These are phyloP conservation scores for Ypsolopha scabrella DNA, from an alignment of 2,888 invertebrate species.

Conservation along the genomic window DNA sequence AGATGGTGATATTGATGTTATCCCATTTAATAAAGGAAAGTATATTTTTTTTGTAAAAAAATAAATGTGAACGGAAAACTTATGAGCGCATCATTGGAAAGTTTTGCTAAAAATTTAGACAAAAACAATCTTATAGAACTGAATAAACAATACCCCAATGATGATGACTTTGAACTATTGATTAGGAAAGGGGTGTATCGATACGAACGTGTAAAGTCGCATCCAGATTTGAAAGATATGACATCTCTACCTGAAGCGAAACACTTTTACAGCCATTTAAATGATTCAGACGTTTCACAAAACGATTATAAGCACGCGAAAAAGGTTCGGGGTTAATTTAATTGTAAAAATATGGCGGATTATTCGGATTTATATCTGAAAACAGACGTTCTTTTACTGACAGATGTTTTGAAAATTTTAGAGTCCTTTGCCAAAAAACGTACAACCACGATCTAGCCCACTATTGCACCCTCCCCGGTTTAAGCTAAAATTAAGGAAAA, in stretches of 20 bases:
- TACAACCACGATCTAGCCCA: constrained; percentile 13
- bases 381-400: constrained; percentile 23
- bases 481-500: constrained; percentile 19
- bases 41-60: too few species aligned
- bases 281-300: constrained; percentile 8
- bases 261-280: constrained; percentile 11
- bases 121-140: too few species aligned
- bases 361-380: constrained; percentile 26
- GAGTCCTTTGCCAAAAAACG: constrained; percentile 16
- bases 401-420: constrained; percentile 28
- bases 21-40: too few species aligned
- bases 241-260: constrained; percentile 10
- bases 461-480: constrained; percentile 10
- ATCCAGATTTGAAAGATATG: constrained; percentile 10
- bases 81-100: too few species aligned
- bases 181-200: constrained; percentile 17
- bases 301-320: constrained; percentile 16
- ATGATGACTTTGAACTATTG: constrained; percentile 8
- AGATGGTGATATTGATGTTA: too few species aligned
- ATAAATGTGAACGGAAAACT: too few species aligned
- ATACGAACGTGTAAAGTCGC: constrained; percentile 16
- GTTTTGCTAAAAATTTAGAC: too few species aligned
- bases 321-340: constrained; percentile 19
- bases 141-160: constrained; percentile 4
- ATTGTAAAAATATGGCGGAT: constrained; percentile 16